Evolutionary conservation across 2,113 vertebrate genomes (phyloP).

Genomic region (Sapayoa aenigma): DNA sequence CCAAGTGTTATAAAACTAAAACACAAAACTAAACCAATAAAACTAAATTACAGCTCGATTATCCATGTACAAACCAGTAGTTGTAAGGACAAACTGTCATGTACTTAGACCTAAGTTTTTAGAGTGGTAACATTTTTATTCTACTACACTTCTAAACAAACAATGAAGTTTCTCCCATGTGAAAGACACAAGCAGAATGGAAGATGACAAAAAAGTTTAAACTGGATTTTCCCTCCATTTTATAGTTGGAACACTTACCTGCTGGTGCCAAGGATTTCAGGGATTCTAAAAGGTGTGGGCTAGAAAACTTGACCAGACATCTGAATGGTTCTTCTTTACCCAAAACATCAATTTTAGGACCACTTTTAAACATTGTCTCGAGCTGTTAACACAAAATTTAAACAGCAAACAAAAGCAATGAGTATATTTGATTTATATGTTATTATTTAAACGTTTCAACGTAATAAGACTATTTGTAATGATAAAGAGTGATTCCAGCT

Average conservation of each 20-base stretch:
- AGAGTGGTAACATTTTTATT: neutral
- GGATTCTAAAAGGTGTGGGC: slow-evolving; percentile 88
- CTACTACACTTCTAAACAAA: neutral
- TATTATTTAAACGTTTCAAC: neutral
- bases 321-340: slow-evolving; percentile 78
- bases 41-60: neutral
- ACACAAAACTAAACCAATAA: neutral
- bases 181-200: neutral
- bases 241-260: slow-evolving; percentile 69
- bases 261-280: slow-evolving; percentile 82
- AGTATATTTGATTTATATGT: too few species aligned
- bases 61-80: neutral
- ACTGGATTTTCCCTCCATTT: neutral
- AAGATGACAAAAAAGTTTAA: neutral
- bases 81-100: neutral
- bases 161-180: neutral
- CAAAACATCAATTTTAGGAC: slow-evolving; percentile 66
- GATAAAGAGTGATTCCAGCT: neutral
- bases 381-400: slow-evolving; percentile 75
- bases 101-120: neutral
- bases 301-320: slow-evolving; percentile 88
- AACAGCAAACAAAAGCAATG: neutral
- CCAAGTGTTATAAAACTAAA: neutral
- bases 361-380: slow-evolving; percentile 85
- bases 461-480: neutral